phyloP scores from a whole-genome alignment of 1,140 invertebrate genomes.

The Chymomyza costata region DNA sequence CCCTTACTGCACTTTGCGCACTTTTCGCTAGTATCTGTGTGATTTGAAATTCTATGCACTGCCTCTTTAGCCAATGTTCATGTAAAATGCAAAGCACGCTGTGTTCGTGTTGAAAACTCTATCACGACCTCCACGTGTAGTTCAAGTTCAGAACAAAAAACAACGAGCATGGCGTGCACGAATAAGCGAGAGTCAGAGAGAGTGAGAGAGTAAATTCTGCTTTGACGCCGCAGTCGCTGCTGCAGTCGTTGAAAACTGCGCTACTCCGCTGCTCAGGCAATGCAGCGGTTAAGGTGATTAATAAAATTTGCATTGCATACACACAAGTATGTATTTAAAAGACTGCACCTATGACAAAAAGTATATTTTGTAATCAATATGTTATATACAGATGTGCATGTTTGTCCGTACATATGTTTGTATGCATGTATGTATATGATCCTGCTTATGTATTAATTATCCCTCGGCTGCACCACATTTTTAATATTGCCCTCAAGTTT shows the following conservation, averaged over 20 bases:
- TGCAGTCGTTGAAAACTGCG: slow-evolving; percentile 28
- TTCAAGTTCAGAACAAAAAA: slow-evolving; percentile 69
- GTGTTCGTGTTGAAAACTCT: slow-evolving; percentile 45
- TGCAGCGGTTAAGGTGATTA: too few species aligned
- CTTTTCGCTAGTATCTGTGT: too few species aligned
- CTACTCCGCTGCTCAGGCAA: slow-evolving; percentile 33
- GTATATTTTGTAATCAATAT: too few species aligned
- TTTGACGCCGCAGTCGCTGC: slow-evolving; percentile 13
- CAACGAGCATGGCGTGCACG: slow-evolving; percentile 31
- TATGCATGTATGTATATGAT: too few species aligned
- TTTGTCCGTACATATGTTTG: too few species aligned
- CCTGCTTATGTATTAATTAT: slow-evolving; percentile 6
- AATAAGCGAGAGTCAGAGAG: slow-evolving; percentile 22
- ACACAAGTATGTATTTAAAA: too few species aligned
- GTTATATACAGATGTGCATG: too few species aligned
- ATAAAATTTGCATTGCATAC: slow-evolving; percentile 50
- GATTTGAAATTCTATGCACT: too few species aligned
- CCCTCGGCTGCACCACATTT: neutral
- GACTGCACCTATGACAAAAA: too few species aligned
- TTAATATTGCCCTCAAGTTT: slow-evolving; percentile 14
- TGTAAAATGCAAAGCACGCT: too few species aligned
- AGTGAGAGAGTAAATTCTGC: slow-evolving; percentile 19
- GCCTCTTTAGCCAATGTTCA: neutral
- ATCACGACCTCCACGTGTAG: slow-evolving; percentile 74
- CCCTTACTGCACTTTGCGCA: too few species aligned